These are phyloP conservation scores for Allophyes oxyacanthae DNA, from an alignment of 2,888 invertebrate species.

Conservation along the genomic window DNA sequence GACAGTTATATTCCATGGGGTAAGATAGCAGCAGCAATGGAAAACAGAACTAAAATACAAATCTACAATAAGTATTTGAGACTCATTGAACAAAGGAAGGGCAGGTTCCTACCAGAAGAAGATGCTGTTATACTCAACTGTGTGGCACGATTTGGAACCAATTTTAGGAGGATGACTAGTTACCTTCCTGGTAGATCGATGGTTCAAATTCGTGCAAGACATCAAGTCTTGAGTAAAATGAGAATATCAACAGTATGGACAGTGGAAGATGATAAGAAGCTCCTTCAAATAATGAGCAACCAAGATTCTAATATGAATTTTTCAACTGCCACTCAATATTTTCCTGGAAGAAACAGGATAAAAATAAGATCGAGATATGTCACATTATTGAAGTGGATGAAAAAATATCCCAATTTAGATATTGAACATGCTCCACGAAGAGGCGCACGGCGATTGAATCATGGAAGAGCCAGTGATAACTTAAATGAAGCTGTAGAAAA, in stretches of 20 bases:
- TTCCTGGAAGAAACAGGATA: conserved; percentile 88
- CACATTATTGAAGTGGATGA: conserved; percentile 86
- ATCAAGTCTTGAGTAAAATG: conserved; percentile 82
- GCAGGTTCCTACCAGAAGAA: conserved; percentile 91
- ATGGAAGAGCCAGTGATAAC: conserved; percentile 67
- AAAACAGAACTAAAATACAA: conserved; percentile 90
- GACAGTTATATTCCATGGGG: conserved; percentile 93
- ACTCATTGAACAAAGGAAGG: conserved; percentile 84
- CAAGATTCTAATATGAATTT: conserved; percentile 76
- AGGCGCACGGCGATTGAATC: conserved; percentile 68
- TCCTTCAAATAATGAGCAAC: conserved; percentile 88
- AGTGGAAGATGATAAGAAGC: conserved; percentile 89
- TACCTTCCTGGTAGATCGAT: conserved; percentile 90
- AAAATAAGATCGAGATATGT: conserved; percentile 90
- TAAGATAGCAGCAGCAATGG: conserved; percentile 90
- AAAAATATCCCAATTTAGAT: conserved; percentile 79
- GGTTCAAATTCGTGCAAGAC: conserved; percentile 90
- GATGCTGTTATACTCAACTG: conserved; percentile 91
- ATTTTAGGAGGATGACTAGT: conserved; percentile 89
- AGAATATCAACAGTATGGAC: conserved; percentile 89
- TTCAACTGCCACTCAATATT: conserved; percentile 82
- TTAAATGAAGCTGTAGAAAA: conserved; percentile 76
- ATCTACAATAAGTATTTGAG: conserved; percentile 90
- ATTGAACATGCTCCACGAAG: conserved; percentile 79
- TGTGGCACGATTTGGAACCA: conserved; percentile 89